A percentile compares a stretch with the other conserved stretches of the same genome.
These are phyloP conservation scores for Crenichthys baileyi DNA, from an alignment of 2,797 vertebrate species.

Conservation along the genomic window DNA sequence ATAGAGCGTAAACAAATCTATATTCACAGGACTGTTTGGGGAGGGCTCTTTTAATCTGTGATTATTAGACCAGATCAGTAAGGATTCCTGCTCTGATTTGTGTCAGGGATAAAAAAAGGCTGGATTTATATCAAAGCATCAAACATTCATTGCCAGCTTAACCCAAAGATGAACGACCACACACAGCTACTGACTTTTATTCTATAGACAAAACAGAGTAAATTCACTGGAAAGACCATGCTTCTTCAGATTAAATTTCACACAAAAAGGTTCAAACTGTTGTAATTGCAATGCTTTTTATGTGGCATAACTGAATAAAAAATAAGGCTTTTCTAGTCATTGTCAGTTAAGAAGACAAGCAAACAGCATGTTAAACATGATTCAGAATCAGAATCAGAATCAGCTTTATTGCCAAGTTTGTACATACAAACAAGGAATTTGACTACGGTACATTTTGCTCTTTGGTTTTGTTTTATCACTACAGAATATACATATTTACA, in stretches of 20 bases:
- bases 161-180: slow-evolving; percentile 63
- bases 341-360: slow-evolving; percentile 6
- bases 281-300: slow-evolving; percentile 53
- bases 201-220: slow-evolving; percentile 63
- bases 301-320: slow-evolving; percentile 37
- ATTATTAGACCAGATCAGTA: slow-evolving; percentile 82
- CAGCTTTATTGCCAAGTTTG: too few relatives aligned
- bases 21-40: slow-evolving; percentile 80
- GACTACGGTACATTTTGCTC: too few relatives aligned
- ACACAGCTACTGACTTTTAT: slow-evolving; percentile 70
- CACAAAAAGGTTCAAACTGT: slow-evolving; percentile 55
- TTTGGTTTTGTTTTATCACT: too few relatives aligned
- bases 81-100: slow-evolving; percentile 72
- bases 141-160: slow-evolving; percentile 78
- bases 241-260: slow-evolving; percentile 57
- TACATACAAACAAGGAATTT: too few relatives aligned
- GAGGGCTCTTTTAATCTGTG: slow-evolving; percentile 79
- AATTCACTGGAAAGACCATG: slow-evolving; percentile 45
- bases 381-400: too few relatives aligned
- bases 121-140: slow-evolving; percentile 82
- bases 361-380: slow-evolving; percentile 47
- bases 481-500: too few relatives aligned
- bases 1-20: slow-evolving; percentile 70
- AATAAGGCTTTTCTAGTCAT: slow-evolving; percentile 1
- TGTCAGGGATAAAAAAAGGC: slow-evolving; percentile 74